Evolutionary conservation across 2,888 invertebrate species (phyloP).

Genomic region (Coenonympha arcania): DNA sequence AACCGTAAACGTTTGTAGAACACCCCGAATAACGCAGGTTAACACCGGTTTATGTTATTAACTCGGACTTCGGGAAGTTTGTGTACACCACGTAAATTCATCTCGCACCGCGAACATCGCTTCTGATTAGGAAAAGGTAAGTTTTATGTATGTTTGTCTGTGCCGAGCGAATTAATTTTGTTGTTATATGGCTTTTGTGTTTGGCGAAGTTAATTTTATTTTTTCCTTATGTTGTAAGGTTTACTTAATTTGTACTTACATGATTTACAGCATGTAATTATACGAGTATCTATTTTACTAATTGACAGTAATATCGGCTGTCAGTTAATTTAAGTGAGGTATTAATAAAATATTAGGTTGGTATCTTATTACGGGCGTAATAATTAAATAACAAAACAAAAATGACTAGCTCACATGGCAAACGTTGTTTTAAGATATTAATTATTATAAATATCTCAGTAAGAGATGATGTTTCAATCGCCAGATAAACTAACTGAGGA

Average conservation of each 20-base stretch:
- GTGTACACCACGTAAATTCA: background rate
- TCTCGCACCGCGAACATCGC: background rate
- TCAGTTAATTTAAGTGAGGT: too few relatives aligned
- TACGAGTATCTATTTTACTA: too few relatives aligned
- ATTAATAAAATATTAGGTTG: too few relatives aligned
- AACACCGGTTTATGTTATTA: background rate
- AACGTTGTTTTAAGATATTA: too few relatives aligned
- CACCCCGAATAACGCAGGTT: background rate
- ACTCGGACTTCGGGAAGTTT: background rate
- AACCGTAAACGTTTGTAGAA: background rate
- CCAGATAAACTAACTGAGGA: too few relatives aligned
- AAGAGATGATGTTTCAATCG: too few relatives aligned
- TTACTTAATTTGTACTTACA: background rate
- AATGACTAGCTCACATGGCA: too few relatives aligned
- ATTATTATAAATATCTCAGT: too few relatives aligned
- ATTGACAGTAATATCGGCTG: too few relatives aligned
- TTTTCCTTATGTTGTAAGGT: background rate
- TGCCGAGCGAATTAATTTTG: background rate
- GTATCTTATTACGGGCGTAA: too few relatives aligned
- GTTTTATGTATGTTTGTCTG: background rate
- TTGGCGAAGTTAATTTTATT: background rate
- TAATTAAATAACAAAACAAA: too few relatives aligned
- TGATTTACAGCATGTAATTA: too few relatives aligned
- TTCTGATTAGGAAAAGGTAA: conserved; percentile 10
- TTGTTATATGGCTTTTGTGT: background rate